phyloP scores from a whole-genome alignment of 2,888 invertebrate species.

The Colletes collaris region DNA sequence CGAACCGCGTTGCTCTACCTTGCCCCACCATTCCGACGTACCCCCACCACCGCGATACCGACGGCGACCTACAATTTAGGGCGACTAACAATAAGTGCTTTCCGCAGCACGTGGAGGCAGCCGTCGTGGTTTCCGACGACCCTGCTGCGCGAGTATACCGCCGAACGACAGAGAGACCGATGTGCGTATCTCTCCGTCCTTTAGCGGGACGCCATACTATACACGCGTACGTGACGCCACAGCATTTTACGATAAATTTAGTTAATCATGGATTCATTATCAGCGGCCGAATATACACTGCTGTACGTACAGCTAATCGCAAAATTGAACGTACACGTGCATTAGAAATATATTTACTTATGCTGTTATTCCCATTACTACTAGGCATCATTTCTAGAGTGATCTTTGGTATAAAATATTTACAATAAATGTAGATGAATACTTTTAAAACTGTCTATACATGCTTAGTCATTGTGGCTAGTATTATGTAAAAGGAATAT shows the following conservation, averaged over 20 bases:
- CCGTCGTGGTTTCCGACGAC: slow-evolving; percentile 76
- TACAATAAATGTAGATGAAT: too few species aligned
- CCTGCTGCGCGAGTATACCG: slow-evolving; percentile 23
- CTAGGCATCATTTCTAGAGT: too few species aligned
- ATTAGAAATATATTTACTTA: too few species aligned
- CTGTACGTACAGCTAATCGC: too few species aligned
- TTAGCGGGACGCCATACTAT: slow-evolving; percentile 2
- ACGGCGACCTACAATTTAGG: slow-evolving; percentile 81
- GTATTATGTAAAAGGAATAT: too few species aligned
- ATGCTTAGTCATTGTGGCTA: too few species aligned
- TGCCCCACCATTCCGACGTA: slow-evolving; percentile 51
- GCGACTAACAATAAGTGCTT: slow-evolving; percentile 68
- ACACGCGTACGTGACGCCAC: slow-evolving; percentile 37
- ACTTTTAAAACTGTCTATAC: too few species aligned
- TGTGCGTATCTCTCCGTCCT: slow-evolving; percentile 30
- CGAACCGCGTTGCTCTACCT: slow-evolving; percentile 69
- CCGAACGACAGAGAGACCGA: slow-evolving; percentile 18
- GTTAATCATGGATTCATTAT: slow-evolving; percentile 41
- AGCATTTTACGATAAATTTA: slow-evolving; percentile 15
- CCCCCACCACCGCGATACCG: slow-evolving; percentile 62
- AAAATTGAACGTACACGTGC: too few species aligned
- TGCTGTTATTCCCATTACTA: too few species aligned
- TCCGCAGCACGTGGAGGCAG: slow-evolving; percentile 81
- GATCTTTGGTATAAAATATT: too few species aligned
- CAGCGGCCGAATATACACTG: slow-evolving; percentile 20